Evolutionary conservation across 2,888 invertebrate species (phyloP).

Genomic region (Mantis religiosa): DNA sequence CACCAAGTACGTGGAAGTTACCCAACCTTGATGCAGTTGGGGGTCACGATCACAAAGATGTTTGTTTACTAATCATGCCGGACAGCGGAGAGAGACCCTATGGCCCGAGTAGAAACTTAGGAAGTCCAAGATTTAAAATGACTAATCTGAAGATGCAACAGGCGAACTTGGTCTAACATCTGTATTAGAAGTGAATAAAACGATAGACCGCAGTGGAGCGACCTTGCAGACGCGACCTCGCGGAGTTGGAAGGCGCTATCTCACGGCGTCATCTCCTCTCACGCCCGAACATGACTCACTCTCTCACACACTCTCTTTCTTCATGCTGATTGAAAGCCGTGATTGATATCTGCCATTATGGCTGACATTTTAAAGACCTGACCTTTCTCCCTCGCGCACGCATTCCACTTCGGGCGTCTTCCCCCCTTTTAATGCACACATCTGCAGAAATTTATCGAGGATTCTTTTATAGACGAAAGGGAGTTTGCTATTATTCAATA

Average conservation of each 20-base stretch:
- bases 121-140: too few relatives aligned
- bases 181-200: not conserved
- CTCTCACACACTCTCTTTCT: not conserved
- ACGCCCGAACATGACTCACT: constrained; percentile 10
- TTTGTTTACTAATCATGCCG: too few relatives aligned
- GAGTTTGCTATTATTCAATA: constrained; percentile 32
- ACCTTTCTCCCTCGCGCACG: constrained; percentile 35
- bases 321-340: constrained; percentile 30
- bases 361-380: constrained; percentile 32
- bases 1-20: too few relatives aligned
- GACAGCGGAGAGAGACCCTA: too few relatives aligned
- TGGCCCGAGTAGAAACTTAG: too few relatives aligned
- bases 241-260: not conserved
- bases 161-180: too few relatives aligned
- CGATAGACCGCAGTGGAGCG: too few relatives aligned
- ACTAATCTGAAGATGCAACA: too few relatives aligned
- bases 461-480: constrained; percentile 31
- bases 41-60: too few relatives aligned
- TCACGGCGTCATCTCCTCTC: not conserved
- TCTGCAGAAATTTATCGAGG: constrained; percentile 34
- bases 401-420: constrained; percentile 28
- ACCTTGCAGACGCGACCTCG: not conserved
- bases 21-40: too few relatives aligned
- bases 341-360: constrained; percentile 32
- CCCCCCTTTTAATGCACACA: constrained; percentile 36